These are phyloP conservation scores for Galerucella calmariensis DNA, from an alignment of 2,888 invertebrate genomes.

Conservation along the genomic window DNA sequence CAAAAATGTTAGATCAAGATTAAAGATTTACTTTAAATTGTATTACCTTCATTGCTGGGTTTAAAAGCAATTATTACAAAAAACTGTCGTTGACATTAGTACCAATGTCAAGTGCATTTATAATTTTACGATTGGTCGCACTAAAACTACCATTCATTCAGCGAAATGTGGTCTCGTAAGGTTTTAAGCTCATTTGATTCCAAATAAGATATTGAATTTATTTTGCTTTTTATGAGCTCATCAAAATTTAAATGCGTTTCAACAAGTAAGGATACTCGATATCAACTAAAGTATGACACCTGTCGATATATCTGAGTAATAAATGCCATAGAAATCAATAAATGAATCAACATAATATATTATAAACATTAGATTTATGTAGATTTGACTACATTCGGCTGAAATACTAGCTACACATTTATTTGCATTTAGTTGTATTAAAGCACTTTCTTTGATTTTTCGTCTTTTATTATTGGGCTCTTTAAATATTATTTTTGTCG, in stretches of 20 bases:
- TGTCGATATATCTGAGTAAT: background rate
- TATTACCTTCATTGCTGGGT: no score
- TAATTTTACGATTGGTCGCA: constrained; percentile 35
- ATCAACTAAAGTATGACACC: background rate
- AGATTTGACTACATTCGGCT: no score
- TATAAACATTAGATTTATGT: background rate
- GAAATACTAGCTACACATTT: no score
- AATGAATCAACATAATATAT: background rate
- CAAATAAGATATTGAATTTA: constrained; percentile 29
- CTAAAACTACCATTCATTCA: constrained; percentile 38
- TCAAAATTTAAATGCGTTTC: background rate
- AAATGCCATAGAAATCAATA: background rate
- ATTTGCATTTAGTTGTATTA: no score
- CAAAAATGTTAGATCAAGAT: no score
- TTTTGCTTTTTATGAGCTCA: constrained; percentile 10
- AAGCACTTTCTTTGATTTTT: no score
- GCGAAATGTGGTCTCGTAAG: constrained; percentile 28
- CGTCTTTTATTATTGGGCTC: no score
- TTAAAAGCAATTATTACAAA: no score
- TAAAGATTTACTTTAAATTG: background rate
- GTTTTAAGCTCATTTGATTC: constrained; percentile 24
- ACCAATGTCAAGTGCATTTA: constrained; percentile 39
- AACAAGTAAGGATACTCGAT: background rate
- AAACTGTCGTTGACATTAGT: background rate
- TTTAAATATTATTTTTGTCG: no score